phyloP scores from a whole-genome alignment of 2,888 invertebrate species.

The Agrotis puta region DNA sequence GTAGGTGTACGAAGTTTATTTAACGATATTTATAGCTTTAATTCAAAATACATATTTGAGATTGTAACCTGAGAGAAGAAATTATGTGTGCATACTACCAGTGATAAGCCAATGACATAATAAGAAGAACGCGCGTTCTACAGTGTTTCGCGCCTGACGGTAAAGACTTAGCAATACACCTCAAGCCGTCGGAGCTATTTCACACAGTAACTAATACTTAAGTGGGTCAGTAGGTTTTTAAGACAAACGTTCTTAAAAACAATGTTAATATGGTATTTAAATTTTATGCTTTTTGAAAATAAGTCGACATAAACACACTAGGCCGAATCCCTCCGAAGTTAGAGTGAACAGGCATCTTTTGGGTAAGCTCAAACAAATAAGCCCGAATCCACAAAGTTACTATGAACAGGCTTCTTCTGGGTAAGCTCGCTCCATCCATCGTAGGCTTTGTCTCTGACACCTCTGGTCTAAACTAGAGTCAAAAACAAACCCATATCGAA shows the following conservation, averaged over 20 bases:
- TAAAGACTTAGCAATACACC: conserved; percentile 22
- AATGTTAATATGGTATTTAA: too few relatives aligned
- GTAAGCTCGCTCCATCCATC: too few relatives aligned
- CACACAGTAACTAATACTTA: not conserved
- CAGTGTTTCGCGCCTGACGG: conserved; percentile 6
- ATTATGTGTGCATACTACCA: not conserved
- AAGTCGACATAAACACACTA: not conserved
- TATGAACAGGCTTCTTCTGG: too few relatives aligned
- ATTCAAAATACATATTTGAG: not conserved
- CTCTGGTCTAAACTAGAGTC: too few relatives aligned
- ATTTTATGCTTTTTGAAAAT: too few relatives aligned
- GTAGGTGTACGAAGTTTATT: not conserved
- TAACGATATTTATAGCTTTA: conserved; percentile 29
- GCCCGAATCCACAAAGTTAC: too few relatives aligned
- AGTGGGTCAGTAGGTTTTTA: not conserved
- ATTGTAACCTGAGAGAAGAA: not conserved
- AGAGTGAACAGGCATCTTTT: too few relatives aligned
- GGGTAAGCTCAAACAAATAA: too few relatives aligned
- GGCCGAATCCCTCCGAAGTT: not conserved
- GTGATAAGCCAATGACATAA: not conserved
- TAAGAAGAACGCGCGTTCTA: too few relatives aligned
- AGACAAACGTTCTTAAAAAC: too few relatives aligned
- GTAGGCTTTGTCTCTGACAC: too few relatives aligned
- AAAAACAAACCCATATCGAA: too few relatives aligned
- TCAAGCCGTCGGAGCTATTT: not conserved